phyloP scores from a whole-genome alignment of 1,140 invertebrate genomes.

The Aphelinus certus region DNA sequence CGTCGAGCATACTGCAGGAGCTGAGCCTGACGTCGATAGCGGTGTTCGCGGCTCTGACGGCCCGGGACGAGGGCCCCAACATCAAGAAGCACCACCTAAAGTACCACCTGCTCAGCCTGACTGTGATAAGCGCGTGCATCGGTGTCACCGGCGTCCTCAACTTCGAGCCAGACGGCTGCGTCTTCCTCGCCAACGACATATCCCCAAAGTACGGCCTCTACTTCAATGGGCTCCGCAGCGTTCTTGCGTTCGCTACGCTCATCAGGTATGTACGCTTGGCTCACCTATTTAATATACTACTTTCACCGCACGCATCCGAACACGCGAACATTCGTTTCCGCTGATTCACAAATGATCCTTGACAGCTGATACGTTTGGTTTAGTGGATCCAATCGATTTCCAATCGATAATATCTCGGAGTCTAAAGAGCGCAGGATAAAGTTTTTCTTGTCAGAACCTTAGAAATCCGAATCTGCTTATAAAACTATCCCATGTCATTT shows the following conservation, averaged over 20 bases:
- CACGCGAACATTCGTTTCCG: neutral
- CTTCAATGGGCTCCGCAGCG: conserved; percentile 61
- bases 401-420: no score
- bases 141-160: conserved; percentile 62
- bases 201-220: conserved; percentile 66
- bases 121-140: conserved; percentile 65
- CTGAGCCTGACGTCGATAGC: conserved; percentile 67
- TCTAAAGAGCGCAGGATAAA: no score
- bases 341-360: neutral
- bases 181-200: conserved; percentile 64
- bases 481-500: no score
- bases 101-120: conserved; percentile 68
- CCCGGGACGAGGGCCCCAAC: conserved; percentile 52
- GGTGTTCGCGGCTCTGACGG: conserved; percentile 64
- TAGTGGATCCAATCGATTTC: no score
- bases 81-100: conserved; percentile 67
- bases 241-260: conserved; percentile 56
- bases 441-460: no score
- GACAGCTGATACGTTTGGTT: no score
- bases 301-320: conserved; percentile 8
- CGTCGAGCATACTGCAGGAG: conserved; percentile 68
- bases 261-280: conserved; percentile 20
- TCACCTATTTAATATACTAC: neutral
- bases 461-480: no score
- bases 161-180: conserved; percentile 61